Evolutionary conservation across 1,140 invertebrate species (phyloP).

Genomic region (Homarus americanus): DNA sequence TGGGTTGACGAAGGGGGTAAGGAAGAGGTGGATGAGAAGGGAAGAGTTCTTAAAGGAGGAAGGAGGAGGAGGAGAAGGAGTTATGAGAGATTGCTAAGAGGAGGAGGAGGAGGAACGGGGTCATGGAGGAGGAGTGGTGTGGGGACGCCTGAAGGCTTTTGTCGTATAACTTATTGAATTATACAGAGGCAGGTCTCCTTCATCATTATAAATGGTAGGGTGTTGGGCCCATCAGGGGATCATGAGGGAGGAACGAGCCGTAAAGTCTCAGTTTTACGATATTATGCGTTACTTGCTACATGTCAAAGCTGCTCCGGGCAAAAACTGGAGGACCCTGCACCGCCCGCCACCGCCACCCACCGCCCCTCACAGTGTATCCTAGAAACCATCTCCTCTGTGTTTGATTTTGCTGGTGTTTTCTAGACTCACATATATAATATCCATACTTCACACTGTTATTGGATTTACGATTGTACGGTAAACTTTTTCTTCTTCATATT

Average conservation of each 20-base stretch:
- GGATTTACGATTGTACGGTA: no score
- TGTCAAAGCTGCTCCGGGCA: slow-evolving; percentile 35
- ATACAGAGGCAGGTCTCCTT: slow-evolving; percentile 52
- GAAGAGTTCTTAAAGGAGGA: no score
- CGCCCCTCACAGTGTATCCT: not conserved
- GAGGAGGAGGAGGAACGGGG: slow-evolving; percentile 15
- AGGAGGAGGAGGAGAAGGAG: slow-evolving; percentile 27
- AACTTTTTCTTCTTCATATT: no score
- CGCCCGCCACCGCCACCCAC: not conserved
- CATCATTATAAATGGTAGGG: slow-evolving; percentile 59
- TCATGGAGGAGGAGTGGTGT: not conserved
- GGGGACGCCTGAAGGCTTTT: slow-evolving; percentile 31
- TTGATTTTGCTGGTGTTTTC: no score
- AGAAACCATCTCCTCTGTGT: no score
- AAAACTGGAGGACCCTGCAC: not conserved
- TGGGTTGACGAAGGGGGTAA: not conserved
- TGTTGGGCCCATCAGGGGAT: slow-evolving; percentile 40
- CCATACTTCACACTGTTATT: no score
- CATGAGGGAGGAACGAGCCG: slow-evolving; percentile 37
- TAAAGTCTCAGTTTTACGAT: slow-evolving; percentile 57
- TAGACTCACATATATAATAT: no score
- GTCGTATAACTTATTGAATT: slow-evolving; percentile 54
- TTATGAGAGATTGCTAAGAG: no score
- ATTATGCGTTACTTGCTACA: slow-evolving; percentile 56
- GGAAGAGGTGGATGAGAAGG: no score